Evolutionary conservation across 1,140 invertebrate genomes (phyloP).

Genomic region (Leptoteleia sp.): DNA sequence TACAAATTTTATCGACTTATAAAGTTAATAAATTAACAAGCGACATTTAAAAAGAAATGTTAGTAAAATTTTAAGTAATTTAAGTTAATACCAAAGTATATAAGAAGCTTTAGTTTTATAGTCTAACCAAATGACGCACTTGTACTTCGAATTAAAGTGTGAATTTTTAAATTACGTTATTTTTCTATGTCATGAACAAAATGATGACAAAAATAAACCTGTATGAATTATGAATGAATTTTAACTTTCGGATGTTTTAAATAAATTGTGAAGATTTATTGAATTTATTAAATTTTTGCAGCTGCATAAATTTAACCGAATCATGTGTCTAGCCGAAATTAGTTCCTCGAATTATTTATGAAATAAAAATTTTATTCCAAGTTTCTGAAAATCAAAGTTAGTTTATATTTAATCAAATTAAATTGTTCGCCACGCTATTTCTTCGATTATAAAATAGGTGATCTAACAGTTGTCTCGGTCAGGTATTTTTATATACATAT

Average conservation of each 20-base stretch:
- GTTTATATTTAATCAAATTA: conserved; percentile 15
- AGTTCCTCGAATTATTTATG: conserved; percentile 8
- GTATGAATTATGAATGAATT: conserved; percentile 22
- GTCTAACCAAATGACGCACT: too few species aligned
- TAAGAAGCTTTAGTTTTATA: too few species aligned
- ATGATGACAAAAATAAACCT: too few species aligned
- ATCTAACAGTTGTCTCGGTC: neutral
- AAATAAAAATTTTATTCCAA: conserved; percentile 12
- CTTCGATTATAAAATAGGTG: conserved; percentile 27
- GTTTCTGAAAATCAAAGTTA: conserved; percentile 29
- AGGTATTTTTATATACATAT: too few species aligned
- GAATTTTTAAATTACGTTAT: too few species aligned
- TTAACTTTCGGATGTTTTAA: conserved; percentile 14
- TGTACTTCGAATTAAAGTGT: too few species aligned
- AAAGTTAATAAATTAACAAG: too few species aligned
- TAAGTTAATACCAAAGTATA: too few species aligned
- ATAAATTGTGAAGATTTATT: conserved; percentile 5
- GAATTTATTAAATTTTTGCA: conserved; percentile 1
- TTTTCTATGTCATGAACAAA: too few species aligned
- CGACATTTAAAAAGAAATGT: too few species aligned
- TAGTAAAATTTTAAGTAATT: too few species aligned
- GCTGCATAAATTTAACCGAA: too few species aligned
- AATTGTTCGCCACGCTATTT: conserved; percentile 19
- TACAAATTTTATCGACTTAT: conserved; percentile 3
- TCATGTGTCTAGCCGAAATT: conserved; percentile 5